Base-by-base conservation (phyloP, 2,888 invertebrate species). In the Nezara viridula region DNA sequence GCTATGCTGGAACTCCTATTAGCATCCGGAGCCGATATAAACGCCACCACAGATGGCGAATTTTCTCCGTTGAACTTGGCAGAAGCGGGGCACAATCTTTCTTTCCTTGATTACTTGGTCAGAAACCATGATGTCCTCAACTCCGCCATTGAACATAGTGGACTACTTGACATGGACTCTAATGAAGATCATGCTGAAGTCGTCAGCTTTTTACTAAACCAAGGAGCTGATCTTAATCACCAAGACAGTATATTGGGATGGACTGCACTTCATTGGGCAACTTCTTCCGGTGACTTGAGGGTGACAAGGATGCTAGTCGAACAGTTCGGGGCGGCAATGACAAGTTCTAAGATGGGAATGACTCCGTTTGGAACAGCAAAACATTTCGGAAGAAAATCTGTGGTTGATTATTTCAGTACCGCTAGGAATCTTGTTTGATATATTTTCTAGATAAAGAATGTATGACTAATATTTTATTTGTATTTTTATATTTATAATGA, bases 221-320 rank as follows among this genome's bases (percentile, higher is more conserved):
- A 88, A n/a, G 88, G 88, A 0, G 60, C 66, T 44, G 66, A 88
- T 47, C 88, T 66, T 21, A 73, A 88, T 32, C 37, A 40, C 40
- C 88, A 88, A n/a, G 88, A 88, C 32, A 44, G 27, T 3, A 32
- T 66, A 44, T 60, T 88, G 2, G 88, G 88, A 40, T 88, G 88
- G 88, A 27, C 88, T 0, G 44, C 73, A 9, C 88, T 88, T 27
- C 88, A 88, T 73, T 88, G 88, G 88, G 88, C 88, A 44, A 40
- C 88, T n/a, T 60, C 88, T 73, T 66, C 60, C 21, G 88, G 88
- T 49, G 88, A 88, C 32, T 21, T 88, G 66, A 60, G 47, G 44
- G 88, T 88, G 32, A 66, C 66, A 2, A 88, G 47, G 14, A 73
- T 88, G 66, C 49, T 88, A 12, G 73, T 88, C 19, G 66, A 73